Conservation (phyloP, 1,140 invertebrate genomes). For the Homalodisca vitripennis region DNA sequence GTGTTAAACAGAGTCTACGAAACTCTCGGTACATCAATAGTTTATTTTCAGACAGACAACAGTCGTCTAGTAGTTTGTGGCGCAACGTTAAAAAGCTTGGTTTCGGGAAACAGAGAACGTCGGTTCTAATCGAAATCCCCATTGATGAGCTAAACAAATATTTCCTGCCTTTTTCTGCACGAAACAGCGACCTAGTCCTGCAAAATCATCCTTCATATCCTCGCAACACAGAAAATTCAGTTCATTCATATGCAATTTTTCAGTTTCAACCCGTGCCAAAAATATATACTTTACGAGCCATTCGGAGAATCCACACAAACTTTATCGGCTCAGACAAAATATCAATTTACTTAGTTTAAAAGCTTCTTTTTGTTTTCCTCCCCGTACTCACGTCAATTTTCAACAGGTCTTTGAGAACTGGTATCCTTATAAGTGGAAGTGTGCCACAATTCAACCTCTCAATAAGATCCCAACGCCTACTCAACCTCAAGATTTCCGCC, state of each 20-base stretch:
- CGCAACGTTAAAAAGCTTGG: neutral
- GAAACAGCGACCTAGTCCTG: neutral
- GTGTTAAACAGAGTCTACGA: neutral
- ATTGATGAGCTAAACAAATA: neutral
- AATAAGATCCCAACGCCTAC: neutral
- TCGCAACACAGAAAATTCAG: neutral
- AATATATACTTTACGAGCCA: neutral
- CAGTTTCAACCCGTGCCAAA: neutral
- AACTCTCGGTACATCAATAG: neutral
- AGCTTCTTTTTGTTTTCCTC: neutral
- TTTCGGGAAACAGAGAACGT: neutral
- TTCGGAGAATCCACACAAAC: neutral
- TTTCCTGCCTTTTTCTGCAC: neutral
- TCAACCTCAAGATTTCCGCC: neutral
- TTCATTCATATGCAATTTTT: neutral
- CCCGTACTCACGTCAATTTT: neutral
- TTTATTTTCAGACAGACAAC: neutral
- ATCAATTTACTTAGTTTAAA: no score
- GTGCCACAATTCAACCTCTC: neutral
- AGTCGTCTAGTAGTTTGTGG: neutral
- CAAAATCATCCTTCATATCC: neutral
- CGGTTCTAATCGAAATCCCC: conserved; percentile 1
- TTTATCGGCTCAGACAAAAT: neutral
- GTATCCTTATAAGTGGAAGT: neutral
- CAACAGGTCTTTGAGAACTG: neutral